Base-by-base conservation (phyloP, 2,797 vertebrate genomes). In the Urophycis tenuis region DNA sequence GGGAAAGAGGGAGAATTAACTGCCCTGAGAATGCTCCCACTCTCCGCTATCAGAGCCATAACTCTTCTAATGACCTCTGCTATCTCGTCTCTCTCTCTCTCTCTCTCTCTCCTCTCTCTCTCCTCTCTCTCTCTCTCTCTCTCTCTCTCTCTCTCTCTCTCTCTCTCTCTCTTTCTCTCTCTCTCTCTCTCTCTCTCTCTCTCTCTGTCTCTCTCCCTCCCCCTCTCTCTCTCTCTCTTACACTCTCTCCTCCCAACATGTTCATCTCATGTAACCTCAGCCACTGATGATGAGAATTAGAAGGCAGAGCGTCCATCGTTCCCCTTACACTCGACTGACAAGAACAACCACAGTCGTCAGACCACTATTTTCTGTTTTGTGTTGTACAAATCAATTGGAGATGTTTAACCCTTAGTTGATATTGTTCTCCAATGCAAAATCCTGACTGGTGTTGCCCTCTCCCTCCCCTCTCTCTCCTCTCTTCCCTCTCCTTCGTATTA, bases 1-100 rank as follows among this genome's bases (percentile, higher is more conserved):
- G 89, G 90, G 90, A 88, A 90, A 89, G 90, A 91, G 88, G 87
- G 90, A 90, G 90, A 93, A 92, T 92, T 92, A 93, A 93, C 92
- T 91, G 92, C 88, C 91, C 90, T 90, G 89, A 88, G 90, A 93
- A 92, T 91, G 91, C 92, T 91, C 91, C 91, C 83, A 82, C 90
- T 92, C 91, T 91, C 90, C 88, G 91, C 88, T 91, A 90, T 91
- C 91, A 89, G 88, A 89, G 89, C 90, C 85, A 92, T 93, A 91
- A 91, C 88, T 92, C 91, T 92, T 89, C 88, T 88, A 90, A 89
- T 91, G 90, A 90, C 89, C 89, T 90, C 90, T 91, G 86, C 89
- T 91, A 89, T 89, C 89, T 87, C 85, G 77, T 77, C 77, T 49
- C 75, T 81, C 77, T 67, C n/a, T 29, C 60, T 67, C 72, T 53